These are phyloP conservation scores for Chrysogorgia sp. DNA, from an alignment of 92 coral and sea anemone species.

Conservation along the genomic window DNA sequence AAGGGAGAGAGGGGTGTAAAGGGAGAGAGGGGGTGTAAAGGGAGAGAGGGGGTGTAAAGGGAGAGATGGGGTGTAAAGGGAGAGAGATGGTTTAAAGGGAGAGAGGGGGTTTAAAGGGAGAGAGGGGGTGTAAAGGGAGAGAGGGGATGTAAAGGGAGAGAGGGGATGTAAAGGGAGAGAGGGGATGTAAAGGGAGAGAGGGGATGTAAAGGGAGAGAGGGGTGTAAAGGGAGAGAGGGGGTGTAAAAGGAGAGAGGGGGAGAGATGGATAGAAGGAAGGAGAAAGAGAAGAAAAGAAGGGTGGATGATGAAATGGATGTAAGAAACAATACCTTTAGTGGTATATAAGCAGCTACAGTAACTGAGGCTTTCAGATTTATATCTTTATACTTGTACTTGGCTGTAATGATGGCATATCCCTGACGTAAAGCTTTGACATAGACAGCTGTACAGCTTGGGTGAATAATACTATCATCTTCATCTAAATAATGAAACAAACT, in stretches of 20 bases:
- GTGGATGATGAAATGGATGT: background rate
- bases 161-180: too few relatives aligned
- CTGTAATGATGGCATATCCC: conserved; percentile 77
- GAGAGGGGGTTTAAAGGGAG: background rate
- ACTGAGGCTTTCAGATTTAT: conserved; percentile 70
- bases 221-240: background rate
- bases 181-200: too few relatives aligned
- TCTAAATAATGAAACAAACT: conserved; percentile 46
- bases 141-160: background rate
- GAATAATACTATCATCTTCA: conserved; percentile 69
- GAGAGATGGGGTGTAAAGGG: background rate
- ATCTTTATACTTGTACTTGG: conserved; percentile 85
- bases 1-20: background rate
- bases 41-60: background rate
- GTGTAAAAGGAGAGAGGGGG: background rate
- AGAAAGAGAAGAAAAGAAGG: conserved; percentile 5
- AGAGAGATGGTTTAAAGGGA: background rate
- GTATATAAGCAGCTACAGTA: conserved; percentile 84
- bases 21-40: background rate
- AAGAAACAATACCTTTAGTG: conserved; percentile 67
- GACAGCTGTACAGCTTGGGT: conserved; percentile 88
- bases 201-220: background rate
- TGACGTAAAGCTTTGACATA: conserved; percentile 78
- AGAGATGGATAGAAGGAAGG: conserved; percentile 20
- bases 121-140: background rate